Percentiles rank a stretch among this genome's conserved stretches.
Evolutionary conservation across 2,797 vertebrate species (phyloP).

Genomic region (Eutrigla gurnardus): DNA sequence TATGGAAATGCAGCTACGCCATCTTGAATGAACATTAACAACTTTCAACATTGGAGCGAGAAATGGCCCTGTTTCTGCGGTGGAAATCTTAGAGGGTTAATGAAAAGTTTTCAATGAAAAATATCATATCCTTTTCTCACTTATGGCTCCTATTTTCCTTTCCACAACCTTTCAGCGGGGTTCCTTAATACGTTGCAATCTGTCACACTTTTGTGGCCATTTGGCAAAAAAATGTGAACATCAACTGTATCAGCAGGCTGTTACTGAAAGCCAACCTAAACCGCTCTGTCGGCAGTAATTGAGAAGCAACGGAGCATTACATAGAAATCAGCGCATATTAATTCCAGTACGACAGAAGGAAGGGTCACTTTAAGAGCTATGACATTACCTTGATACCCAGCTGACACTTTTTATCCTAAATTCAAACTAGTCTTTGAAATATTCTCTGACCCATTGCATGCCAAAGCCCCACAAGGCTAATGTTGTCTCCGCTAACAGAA

Average conservation of each 20-base stretch:
- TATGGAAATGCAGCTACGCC: slow-evolving; percentile 43
- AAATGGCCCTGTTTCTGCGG: slow-evolving; percentile 27
- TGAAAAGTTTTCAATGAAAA: slow-evolving; percentile 13
- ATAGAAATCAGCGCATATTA: slow-evolving; percentile 84
- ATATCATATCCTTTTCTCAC: slow-evolving; percentile 1
- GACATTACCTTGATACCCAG: not conserved
- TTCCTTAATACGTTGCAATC: slow-evolving; percentile 52
- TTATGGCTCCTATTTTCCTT: slow-evolving; percentile 44
- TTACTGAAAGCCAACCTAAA: slow-evolving; percentile 72
- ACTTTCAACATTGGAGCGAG: slow-evolving; percentile 40
- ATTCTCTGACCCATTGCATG: not conserved
- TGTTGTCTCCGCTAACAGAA: not conserved
- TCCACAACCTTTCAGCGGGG: slow-evolving; percentile 44
- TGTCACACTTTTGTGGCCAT: slow-evolving; percentile 33
- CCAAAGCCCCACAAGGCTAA: not conserved
- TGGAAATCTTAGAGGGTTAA: slow-evolving; percentile 52
- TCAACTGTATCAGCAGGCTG: slow-evolving; percentile 63
- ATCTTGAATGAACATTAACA: slow-evolving; percentile 73
- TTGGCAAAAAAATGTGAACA: slow-evolving; percentile 50
- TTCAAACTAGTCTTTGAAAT: not conserved
- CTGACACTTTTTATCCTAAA: not conserved
- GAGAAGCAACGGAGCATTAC: slow-evolving; percentile 85
- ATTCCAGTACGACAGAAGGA: slow-evolving; percentile 66
- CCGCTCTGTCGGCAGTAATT: slow-evolving; percentile 77
- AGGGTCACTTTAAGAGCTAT: not conserved